These are phyloP conservation scores for Isichthys henryi DNA, from an alignment of 2,113 vertebrate genomes.

Conservation along the genomic window DNA sequence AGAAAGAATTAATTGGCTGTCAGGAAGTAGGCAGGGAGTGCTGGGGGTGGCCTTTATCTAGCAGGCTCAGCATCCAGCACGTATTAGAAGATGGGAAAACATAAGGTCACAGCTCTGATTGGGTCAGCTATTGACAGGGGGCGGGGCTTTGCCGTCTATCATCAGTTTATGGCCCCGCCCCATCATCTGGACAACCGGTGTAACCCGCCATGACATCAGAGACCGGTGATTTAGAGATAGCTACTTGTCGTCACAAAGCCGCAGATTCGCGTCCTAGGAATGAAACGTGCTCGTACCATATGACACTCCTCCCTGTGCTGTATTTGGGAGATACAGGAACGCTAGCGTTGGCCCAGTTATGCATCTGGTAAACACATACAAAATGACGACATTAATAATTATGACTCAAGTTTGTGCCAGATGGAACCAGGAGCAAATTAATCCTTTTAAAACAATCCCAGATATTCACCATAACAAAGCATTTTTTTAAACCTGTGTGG, in stretches of 20 bases:
- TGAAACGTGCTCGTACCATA: background rate
- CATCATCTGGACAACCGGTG: background rate
- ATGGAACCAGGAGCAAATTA: conserved; percentile 10
- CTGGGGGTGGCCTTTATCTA: background rate
- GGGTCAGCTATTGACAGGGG: background rate
- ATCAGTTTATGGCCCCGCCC: background rate
- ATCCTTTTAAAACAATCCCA: conserved; percentile 18
- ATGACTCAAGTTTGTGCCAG: conserved; percentile 5
- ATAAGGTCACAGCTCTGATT: background rate
- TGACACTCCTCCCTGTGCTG: background rate
- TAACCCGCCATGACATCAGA: background rate
- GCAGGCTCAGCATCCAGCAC: background rate
- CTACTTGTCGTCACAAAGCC: background rate
- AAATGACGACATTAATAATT: conserved; percentile 19
- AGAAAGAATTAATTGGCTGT: conserved; percentile 22
- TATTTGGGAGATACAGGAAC: background rate
- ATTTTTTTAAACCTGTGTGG: conserved; percentile 1
- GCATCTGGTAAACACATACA: conserved; percentile 11
- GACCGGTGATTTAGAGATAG: background rate
- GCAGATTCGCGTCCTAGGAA: background rate
- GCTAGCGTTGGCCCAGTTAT: background rate
- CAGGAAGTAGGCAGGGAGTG: background rate
- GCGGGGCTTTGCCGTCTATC: background rate
- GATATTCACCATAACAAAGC: background rate
- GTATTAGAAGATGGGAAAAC: background rate